Conservation (phyloP, 2,888 invertebrate genomes). For the Perizoma affinitatum region DNA sequence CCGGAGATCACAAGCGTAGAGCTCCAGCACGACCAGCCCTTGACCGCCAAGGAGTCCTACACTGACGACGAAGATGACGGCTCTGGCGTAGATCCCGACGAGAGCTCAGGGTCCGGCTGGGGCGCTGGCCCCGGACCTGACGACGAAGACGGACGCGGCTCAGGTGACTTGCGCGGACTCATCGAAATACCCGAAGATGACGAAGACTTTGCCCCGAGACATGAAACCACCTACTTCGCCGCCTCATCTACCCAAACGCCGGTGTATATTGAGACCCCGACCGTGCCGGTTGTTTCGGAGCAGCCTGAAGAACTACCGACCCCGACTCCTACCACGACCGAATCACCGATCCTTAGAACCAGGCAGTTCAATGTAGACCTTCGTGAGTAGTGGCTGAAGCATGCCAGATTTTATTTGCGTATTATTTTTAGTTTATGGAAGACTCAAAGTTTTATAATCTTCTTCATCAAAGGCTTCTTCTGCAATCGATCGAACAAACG, state of each 20-base stretch:
- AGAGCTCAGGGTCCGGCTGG: constrained; percentile 94
- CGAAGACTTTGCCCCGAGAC: constrained; percentile 68
- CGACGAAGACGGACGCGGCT: constrained; percentile 87
- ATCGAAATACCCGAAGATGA: constrained; percentile 67
- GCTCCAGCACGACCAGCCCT: constrained; percentile 72
- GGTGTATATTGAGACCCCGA: constrained; percentile 40
- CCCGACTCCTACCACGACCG: constrained; percentile 44
- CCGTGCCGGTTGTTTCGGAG: constrained; percentile 19
- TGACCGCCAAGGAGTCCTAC: constrained; percentile 86
- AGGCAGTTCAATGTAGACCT: constrained; percentile 67
- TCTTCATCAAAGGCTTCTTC: no score
- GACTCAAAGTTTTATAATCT: constrained; percentile 35
- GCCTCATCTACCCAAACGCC: constrained; percentile 29
- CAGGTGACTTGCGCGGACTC: constrained; percentile 62
- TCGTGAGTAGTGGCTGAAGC: constrained; percentile 83
- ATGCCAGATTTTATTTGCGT: constrained; percentile 77
- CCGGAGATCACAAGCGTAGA: constrained; percentile 60
- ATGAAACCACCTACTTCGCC: constrained; percentile 34
- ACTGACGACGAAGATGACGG: constrained; percentile 88
- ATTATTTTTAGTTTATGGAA: constrained; percentile 50
- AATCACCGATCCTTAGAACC: constrained; percentile 57
- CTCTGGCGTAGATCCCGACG: constrained; percentile 90
- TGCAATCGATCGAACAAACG: no score
- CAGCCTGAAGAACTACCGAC: constrained; percentile 36
- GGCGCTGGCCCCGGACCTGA: constrained; percentile 88